Percentiles rank a stretch among this genome's conserved stretches.
These are phyloP conservation scores for Nasonia longicornis DNA, from an alignment of 1,140 invertebrate species.

Conservation along the genomic window DNA sequence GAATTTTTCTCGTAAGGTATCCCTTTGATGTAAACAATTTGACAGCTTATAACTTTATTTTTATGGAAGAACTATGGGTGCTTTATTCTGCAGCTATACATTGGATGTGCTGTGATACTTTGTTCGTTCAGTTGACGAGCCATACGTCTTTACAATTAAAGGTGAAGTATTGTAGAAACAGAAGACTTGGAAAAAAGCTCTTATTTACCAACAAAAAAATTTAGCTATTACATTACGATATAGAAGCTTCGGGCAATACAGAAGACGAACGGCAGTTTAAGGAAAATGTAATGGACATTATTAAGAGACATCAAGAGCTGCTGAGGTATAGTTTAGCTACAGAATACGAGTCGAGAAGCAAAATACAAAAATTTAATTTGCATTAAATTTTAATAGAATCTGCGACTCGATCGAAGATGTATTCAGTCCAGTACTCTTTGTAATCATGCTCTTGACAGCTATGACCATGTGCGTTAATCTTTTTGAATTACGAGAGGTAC, in stretches of 20 bases:
- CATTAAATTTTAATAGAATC: not conserved
- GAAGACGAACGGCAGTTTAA: not conserved
- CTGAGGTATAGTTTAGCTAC: not conserved
- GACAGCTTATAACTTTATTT: not conserved
- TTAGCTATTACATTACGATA: slow-evolving; percentile 10
- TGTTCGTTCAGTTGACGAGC: slow-evolving; percentile 12
- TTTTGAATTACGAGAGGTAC: not conserved
- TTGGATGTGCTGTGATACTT: slow-evolving; percentile 14
- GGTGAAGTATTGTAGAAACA: not conserved
- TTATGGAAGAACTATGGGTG: not conserved
- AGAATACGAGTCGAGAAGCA: not conserved
- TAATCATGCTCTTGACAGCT: not conserved
- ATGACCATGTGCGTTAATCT: slow-evolving; percentile 2
- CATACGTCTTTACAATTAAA: slow-evolving; percentile 11
- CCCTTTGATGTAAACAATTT: not conserved
- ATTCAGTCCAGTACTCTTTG: slow-evolving; percentile 6
- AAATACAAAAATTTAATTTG: not conserved
- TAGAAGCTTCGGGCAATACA: not conserved
- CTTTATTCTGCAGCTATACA: not conserved
- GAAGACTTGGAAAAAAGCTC: not conserved
- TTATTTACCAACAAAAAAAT: not conserved
- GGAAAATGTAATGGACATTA: not conserved
- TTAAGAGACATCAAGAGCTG: not conserved
- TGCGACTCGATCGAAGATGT: not conserved
- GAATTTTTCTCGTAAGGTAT: slow-evolving; percentile 1